A percentile compares a stretch with the other conserved stretches of the same genome.
These are phyloP conservation scores for Leptopterna dolabrata DNA, from an alignment of 2,888 invertebrate species.

Conservation along the genomic window DNA sequence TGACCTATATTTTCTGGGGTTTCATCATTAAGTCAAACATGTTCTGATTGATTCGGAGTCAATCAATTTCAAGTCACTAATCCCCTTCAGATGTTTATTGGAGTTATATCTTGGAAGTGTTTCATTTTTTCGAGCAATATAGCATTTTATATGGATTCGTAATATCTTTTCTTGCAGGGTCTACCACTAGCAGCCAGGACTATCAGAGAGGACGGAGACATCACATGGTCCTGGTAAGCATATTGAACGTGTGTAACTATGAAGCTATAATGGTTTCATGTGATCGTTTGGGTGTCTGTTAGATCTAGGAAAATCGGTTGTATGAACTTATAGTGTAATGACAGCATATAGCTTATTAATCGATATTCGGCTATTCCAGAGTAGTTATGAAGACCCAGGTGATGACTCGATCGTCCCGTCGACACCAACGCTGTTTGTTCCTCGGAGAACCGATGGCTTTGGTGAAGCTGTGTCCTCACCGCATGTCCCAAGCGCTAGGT, in stretches of 20 bases:
- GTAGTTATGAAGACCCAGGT: constrained; percentile 74
- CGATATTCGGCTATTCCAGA: too few relatives aligned
- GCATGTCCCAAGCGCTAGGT: constrained; percentile 75
- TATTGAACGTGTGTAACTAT: not conserved
- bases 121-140: too few relatives aligned
- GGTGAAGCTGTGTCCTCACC: constrained; percentile 94
- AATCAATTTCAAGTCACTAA: not conserved
- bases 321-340: too few relatives aligned
- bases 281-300: too few relatives aligned
- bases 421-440: constrained; percentile 87
- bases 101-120: not conserved
- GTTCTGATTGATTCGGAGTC: too few relatives aligned
- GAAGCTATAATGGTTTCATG: too few relatives aligned
- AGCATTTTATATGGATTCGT: not conserved
- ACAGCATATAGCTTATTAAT: too few relatives aligned
- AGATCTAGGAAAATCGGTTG: too few relatives aligned
- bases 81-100: not conserved
- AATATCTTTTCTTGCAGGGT: constrained; percentile 5
- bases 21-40: too few relatives aligned
- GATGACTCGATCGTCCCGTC: constrained; percentile 89
- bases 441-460: constrained; percentile 85
- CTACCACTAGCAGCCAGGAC: constrained; percentile 55
- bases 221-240: constrained; percentile 68
- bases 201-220: constrained; percentile 65
- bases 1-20: too few relatives aligned